Evolutionary conservation across 1,140 invertebrate genomes (phyloP), one percentile per base, ranked within the genome.

Genomic region (Saccostrea cuccullata): DNA sequence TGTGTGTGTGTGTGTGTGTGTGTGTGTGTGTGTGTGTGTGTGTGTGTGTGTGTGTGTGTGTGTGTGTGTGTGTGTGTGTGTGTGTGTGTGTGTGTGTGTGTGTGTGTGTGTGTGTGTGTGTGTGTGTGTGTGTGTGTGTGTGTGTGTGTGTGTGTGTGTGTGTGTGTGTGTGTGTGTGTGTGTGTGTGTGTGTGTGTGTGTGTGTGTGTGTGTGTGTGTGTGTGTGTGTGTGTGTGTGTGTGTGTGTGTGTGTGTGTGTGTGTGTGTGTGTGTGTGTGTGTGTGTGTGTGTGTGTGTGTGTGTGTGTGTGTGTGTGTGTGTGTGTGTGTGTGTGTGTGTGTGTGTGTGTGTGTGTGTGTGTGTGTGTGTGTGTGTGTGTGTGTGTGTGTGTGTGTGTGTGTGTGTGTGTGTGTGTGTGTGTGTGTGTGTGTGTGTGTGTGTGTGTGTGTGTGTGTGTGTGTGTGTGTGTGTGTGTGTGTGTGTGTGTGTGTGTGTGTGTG

Each of bases 401-500:
- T 56, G 13, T 56, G 55, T 56, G 6, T 56, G 55, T 56, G 55
- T 56, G 55, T 56, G 55, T 56, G 55, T 56, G 55, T 56, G 55
- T 6, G 55, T 56, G 55, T 56, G 55, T 56, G 55, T 56, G 55
- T 56, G 13, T 56, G 55, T 56, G 6, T 8, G 13, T 56, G 55
- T 56, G 6, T n/a, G n/a, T n/a, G 55, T 56, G 6, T 56, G 55
- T 56, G 55, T 82, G 87, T 82, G 86, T 90, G 40, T 60, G 23
- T 64, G 13, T 86, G 55, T 55, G 55, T 6, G 6, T 56, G 55
- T 56, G 6, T 56, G 6, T 6, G 55, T 56, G 55, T 56, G 55
- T 56, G 55, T 86, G 56, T 82, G 88, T 87, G 40, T 87, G 84
- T 89, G 67, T 89, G 88, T 87, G 77, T 86, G 84, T 86, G 85